Evolutionary conservation across 2,888 invertebrate species (phyloP), one percentile per base, ranked within the genome.

Genomic region (Drosophila mimetica): DNA sequence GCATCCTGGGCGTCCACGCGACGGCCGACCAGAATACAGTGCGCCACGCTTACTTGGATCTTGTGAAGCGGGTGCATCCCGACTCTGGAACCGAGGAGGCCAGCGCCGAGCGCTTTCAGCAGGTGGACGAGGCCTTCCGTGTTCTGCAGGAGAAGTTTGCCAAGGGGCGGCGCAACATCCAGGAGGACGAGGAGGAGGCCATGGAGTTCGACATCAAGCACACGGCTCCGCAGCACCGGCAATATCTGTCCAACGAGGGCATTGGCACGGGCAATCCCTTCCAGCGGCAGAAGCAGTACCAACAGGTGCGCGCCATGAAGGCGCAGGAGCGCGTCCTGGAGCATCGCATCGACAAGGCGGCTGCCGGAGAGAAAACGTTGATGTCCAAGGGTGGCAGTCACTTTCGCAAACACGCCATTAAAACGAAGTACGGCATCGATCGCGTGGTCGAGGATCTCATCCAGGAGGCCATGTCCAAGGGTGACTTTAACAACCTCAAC

Each of bases 371-470:
- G 65, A 93, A 94, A 39, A 92, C 94, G 0, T 84, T 96, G 0
- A 94, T 95, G 92, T 46, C 52, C 13, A 85, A 79, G 30, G 93
- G 93, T 30, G 94, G 93, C 44, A 93, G 92, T 18, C 93, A 94
- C 28, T 92, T 93, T 55, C 93, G 93, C 53, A 94, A 93, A 79
- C 95, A 95, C 91, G 95, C 95, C 78, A 95, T 95, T 18, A 96
- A 96, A 92, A 96, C 96, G 0, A 95, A 96, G 92, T 94, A 92
- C 88, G 96, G 97, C 0, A 95, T 97, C 81, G 97, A 98, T 74
- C 94, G 97, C 55, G 92, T 98, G 0, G 97, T 97, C 0, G 98
- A 98, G 90, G 98, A 98, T 93, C 93, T 97, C 67, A 98, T 98
- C 75, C 97, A 97, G 84, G 97, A 97, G 89, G 95, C 97, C 0